Base-by-base conservation (phyloP, 64 coral and sea anemone genomes). In the Montipora foliosa region DNA sequence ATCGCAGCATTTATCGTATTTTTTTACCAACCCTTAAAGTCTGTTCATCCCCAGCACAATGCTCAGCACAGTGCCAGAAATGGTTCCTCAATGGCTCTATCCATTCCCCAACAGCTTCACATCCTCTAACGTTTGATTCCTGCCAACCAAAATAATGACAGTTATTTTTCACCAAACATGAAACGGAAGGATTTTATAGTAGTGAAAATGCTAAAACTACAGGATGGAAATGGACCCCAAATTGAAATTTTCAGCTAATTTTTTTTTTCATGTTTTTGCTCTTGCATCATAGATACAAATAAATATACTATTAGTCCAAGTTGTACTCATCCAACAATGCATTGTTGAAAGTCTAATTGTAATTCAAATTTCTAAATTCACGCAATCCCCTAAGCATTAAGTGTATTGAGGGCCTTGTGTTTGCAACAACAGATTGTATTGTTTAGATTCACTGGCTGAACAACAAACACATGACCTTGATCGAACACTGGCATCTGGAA, bases 41-140 rank as follows among this genome's bases (percentile, higher is more conserved):
- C 19, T 61, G 9, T 80, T 24, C 78, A 91, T 81, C 60, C 44
- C 92, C 83, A 81, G 74, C 48, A 82, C 75, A 81, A 12, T 79
- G 37, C 49, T 94, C 84, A 70, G 84, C 76, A 88, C 84, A 88
- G 44, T 94, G 85, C 75, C 92, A 94, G 47, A 94, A 94, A 67
- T 94, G 84, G 49, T 94, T 94, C 73, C 92, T 57, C 5, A 94
- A 81, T 67, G 92, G 85, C 55, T 94, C 84, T 37, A 88, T 87
- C 92, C 92, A 88, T 55, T 94, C 61, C 17, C 66, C 68, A 37
- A 94, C 76, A n/a, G 59, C 84, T 45, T 94, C 84, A 82, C 89
- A 66, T 66, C 78, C 78, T 66, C 49, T 91, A 67, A 91, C 79
- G 52, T 72, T 67, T 50, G 78, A 19, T 57, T 79, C 89, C 80